Evolutionary conservation across 2,888 invertebrate species (phyloP).

Genomic region (Oxycera nigricornis): DNA sequence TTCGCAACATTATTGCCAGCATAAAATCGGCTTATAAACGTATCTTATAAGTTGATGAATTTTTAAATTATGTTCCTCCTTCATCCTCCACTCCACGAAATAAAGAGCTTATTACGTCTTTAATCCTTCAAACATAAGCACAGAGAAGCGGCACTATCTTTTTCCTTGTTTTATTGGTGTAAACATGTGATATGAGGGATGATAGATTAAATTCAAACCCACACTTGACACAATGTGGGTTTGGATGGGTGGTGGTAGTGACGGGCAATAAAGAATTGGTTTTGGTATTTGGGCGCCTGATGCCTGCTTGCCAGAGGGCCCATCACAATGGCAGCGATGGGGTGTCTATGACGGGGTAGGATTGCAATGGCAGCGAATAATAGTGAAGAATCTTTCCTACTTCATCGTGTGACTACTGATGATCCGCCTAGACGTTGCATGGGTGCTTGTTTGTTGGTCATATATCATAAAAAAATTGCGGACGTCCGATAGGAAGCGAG

Average conservation of each 20-base stretch:
- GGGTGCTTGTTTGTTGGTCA: not conserved
- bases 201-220: slow-evolving; percentile 30
- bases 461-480: slow-evolving; percentile 33
- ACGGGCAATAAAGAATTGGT: slow-evolving; percentile 25
- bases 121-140: too few relatives aligned
- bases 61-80: too few relatives aligned
- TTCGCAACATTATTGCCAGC: too few relatives aligned
- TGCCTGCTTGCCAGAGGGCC: not conserved
- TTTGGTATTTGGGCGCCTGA: not conserved
- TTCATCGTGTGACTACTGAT: slow-evolving; percentile 18
- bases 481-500: not conserved
- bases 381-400: not conserved
- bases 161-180: not conserved
- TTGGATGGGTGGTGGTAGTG: too few relatives aligned
- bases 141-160: not conserved
- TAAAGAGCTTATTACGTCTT: too few relatives aligned
- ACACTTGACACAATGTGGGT: slow-evolving; percentile 23
- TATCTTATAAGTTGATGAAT: too few relatives aligned
- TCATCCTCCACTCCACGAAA: too few relatives aligned
- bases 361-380: not conserved
- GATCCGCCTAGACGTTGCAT: slow-evolving; percentile 6
- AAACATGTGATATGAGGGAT: not conserved
- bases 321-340: not conserved
- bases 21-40: too few relatives aligned
- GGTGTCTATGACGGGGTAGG: not conserved